These are phyloP conservation scores for Cerceris rybyensis DNA, from an alignment of 2,888 invertebrate species.

Conservation along the genomic window DNA sequence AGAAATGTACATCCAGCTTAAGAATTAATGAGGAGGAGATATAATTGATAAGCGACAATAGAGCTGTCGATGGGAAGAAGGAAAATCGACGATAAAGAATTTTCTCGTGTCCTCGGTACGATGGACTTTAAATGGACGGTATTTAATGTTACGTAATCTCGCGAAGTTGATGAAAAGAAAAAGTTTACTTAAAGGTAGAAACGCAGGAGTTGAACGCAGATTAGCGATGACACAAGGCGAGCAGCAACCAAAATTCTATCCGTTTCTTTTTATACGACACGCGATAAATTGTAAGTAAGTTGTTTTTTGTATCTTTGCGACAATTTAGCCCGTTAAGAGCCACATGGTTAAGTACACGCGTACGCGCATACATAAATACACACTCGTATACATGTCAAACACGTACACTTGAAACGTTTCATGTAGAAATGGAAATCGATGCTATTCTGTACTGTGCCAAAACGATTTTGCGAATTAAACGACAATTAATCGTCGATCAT, in stretches of 20 bases:
- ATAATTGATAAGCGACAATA: not conserved
- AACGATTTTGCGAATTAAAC: conserved; percentile 67
- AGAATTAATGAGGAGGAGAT: no score
- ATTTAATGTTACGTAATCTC: conserved; percentile 1
- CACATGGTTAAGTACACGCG: conserved; percentile 11
- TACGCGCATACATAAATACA: conserved; percentile 21
- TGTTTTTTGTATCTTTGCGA: conserved; percentile 39
- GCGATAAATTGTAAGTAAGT: conserved; percentile 25
- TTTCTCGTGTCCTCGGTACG: not conserved
- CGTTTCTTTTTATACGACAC: conserved; percentile 28
- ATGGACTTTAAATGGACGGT: not conserved
- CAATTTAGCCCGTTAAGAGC: conserved; percentile 18
- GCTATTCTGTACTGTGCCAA: conserved; percentile 75
- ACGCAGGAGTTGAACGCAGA: not conserved
- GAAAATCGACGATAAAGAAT: not conserved
- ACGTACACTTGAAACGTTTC: no score
- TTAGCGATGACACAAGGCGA: not conserved
- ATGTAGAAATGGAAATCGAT: conserved; percentile 56
- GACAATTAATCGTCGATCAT: conserved; percentile 34
- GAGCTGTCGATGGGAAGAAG: not conserved
- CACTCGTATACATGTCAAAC: no score
- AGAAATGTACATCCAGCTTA: no score
- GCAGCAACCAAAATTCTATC: conserved; percentile 23
- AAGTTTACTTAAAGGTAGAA: conserved; percentile 2
- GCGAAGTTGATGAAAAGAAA: not conserved